Evolutionary conservation across 2,113 vertebrate genomes (phyloP), one percentile per base, ranked within the genome.

Genomic region (Athene cunicularia): DNA sequence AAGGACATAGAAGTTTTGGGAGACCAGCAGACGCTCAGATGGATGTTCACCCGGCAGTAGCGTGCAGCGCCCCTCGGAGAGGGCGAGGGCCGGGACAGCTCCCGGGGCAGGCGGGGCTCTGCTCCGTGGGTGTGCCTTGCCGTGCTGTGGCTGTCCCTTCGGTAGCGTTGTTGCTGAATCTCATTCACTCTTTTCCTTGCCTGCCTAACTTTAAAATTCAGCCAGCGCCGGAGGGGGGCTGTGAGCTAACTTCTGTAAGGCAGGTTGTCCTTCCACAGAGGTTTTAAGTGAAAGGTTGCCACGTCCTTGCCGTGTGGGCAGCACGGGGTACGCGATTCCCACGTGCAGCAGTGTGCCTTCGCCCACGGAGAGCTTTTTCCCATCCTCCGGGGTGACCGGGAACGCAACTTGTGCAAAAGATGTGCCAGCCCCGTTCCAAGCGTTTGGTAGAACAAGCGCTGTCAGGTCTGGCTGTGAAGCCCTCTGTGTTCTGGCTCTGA

Each of bases 1-100:
- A 89, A 98, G 93, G 95, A 94, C 83, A 55, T 52, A 32, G 75
- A 97, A 98, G 95, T 98, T 98, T 98, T 92, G 79, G 91, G 94
- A 71, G 75, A 53, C 59, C 73, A 84, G 4, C 19, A 94, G 93
- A 88, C 95, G 73, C 92, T 93, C 58, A 94, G 93, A 76, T 88
- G 49, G 70, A 55, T 58, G 77, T 92, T 97, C 58, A 60, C 59
- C 37, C 92, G 28, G 68, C 55, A 79, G 23, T 91, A 67, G 62
- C 72, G 53, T 68, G 26, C 80, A 95, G 88, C 55, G 33, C 14
- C 71, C 13, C 62, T 45, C 64, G 14, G 9, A 35, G 50, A 23
- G 19, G 37, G 59, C 0, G 2, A 58, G 43, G 79, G 26, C 52
- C 7, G 35, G 58, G 41, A 7, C 24, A 16, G 32, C 52, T 43